These are phyloP conservation scores for Phalacrocorax brasilianus DNA, from an alignment of 2,113 vertebrate genomes.

Conservation along the genomic window DNA sequence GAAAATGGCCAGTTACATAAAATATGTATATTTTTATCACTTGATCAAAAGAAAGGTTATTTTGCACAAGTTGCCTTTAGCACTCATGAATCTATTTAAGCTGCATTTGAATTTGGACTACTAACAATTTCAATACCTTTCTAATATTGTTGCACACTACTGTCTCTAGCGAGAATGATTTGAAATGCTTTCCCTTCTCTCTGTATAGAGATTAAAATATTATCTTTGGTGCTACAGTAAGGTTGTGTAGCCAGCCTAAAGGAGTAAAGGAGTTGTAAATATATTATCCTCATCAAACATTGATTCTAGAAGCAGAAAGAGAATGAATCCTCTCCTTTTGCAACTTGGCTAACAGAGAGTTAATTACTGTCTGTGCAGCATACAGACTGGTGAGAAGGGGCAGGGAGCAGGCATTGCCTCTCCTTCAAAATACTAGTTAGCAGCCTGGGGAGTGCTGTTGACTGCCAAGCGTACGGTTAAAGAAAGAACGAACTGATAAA, in stretches of 20 bases:
- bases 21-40: neutral
- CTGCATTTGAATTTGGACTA: neutral
- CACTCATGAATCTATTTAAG: neutral
- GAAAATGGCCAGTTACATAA: neutral
- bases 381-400: neutral
- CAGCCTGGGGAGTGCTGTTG: neutral
- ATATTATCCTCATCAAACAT: neutral
- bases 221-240: neutral
- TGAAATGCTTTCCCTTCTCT: neutral
- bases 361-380: neutral
- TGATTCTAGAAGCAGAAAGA: neutral
- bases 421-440: neutral
- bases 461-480: neutral
- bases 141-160: neutral
- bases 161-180: neutral
- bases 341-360: neutral
- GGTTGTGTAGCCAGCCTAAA: neutral
- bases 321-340: neutral
- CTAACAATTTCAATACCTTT: neutral
- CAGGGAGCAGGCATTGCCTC: neutral
- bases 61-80: neutral
- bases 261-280: neutral
- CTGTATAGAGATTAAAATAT: neutral
- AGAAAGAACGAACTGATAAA: neutral
- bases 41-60: neutral